Base-by-base conservation (phyloP, 2,797 vertebrate genomes). In the Agapornis canus region DNA sequence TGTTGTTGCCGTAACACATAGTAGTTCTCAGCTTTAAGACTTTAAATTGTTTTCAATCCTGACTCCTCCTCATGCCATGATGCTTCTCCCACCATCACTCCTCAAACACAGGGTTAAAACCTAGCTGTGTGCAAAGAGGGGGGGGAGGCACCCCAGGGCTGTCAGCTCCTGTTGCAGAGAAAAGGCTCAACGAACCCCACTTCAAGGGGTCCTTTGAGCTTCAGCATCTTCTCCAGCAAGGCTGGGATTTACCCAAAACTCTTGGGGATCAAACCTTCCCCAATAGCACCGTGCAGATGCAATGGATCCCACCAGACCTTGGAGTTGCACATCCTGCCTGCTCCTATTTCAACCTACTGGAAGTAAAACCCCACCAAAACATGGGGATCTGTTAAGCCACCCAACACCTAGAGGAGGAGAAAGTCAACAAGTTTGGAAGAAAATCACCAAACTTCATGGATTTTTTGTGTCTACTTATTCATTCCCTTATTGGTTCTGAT, bases 241-340 rank as follows among this genome's bases (percentile, higher is more conserved):
- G 42, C 37, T 63, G 80, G 57, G 42, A n/a, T 91, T 78, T 10
- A 17, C 15, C 31, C 37, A 49, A 31, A 64, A n/a, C 3, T 31
- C 66, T 4, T 3, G 49, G 26, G 23, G 37, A 89, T 22, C n/a
- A 72, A 61, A 79, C 3, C 56, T 16, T 43, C 48, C n/a, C 37
- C 0, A 0, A 1, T 0, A 4, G 29, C 18, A 3, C 21, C 1
- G 1, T 47, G 37, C 10, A 39, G 42, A 17, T 4, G 21, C 32
- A 31, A 5, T 3, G 22, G 29, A 31, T 51, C 82, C 40, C 18
- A 10, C 35, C 5, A 2, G 25, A 21, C 19, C 9, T 52, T n/a
- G 14, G 17, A 22, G 69, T 8, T 3, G 0, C 52, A 4, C 0
- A 0, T 59, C n/a, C 56, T 40, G 13, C 15, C 29, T 0, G 1